Evolutionary conservation across 1,140 invertebrate species (phyloP), one percentile per base, ranked within the genome.

Genomic region (Drosophila repleta): DNA sequence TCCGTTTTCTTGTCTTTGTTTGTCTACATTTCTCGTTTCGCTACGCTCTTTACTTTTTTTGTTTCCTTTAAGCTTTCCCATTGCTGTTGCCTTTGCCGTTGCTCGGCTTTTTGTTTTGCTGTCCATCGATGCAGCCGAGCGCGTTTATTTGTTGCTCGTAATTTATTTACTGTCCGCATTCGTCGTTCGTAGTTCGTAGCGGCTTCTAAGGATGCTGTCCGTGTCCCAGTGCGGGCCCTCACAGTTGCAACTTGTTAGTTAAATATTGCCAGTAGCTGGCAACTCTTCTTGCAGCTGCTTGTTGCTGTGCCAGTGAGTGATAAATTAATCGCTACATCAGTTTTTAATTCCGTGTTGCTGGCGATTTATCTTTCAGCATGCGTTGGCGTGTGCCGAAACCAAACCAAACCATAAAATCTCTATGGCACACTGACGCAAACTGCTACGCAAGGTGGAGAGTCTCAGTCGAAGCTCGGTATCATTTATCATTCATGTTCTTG

Each of bases 311-410:
- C 69, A 79, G 64, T 70, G 76, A 90, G 89, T 90, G 89, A 90
- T 90, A 90, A 90, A 90, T 90, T 90, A 90, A 90, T 90, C 89
- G 89, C 81, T 90, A 87, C 89, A 90, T 90, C 89, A 90, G 90
- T 90, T 90, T 90, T 90, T 90, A 90, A 90, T 90, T 90, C 89
- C 89, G 81, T 90, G 89, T 90, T 90, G 76, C 77, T 88, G 78
- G 77, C 87, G 76, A 90, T 90, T 83, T 90, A 90, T 90, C 87
- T 90, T 78, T 78, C 58, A 58, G 51, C 61, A 71, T 78, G 76
- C 83, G 75, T 72, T 81, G 78, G 75, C 78, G 79, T 79, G 74
- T 67, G 74, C 74, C 65, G 60, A 63, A 76, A 69, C 57, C 57
- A 35, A 55, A 43, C 41, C 11, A 56, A 35, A 17, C 18, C 61